Conservation (phyloP, 2,888 invertebrate species). For the Noctua janthina region DNA sequence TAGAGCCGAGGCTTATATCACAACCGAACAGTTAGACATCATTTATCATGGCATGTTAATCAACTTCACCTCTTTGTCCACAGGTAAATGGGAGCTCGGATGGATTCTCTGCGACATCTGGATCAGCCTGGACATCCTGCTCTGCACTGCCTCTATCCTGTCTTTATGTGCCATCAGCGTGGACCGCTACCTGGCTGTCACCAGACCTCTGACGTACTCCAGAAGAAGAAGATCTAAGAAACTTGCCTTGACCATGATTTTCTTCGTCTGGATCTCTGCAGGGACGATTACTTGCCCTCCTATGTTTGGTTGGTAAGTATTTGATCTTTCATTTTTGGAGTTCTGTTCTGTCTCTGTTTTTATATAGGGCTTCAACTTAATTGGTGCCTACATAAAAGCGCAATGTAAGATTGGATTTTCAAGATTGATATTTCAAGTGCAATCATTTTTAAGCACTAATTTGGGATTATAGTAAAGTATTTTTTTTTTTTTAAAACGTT, state of each 20-base stretch:
- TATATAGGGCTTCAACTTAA: background rate
- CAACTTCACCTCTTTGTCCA: constrained; percentile 12
- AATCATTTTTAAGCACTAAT: no score
- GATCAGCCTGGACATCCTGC: constrained; percentile 97
- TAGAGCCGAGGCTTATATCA: no score
- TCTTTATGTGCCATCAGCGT: constrained; percentile 98
- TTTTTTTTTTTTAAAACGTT: no score
- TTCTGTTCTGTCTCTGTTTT: background rate
- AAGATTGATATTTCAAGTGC: background rate
- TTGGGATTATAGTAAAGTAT: no score
- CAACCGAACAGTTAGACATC: no score
- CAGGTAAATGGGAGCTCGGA: constrained; percentile 97
- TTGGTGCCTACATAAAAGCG: background rate
- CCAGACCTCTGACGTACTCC: constrained; percentile 97
- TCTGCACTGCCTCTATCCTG: constrained; percentile 98
- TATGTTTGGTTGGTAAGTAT: constrained; percentile 96
- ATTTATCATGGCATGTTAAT: background rate
- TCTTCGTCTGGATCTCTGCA: constrained; percentile 97
- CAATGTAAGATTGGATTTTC: background rate
- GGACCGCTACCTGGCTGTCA: constrained; percentile 97
- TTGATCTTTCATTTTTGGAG: background rate
- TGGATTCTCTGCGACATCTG: constrained; percentile 97
- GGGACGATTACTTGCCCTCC: constrained; percentile 98
- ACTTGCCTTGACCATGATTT: constrained; percentile 95
- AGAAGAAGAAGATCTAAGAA: constrained; percentile 96